Conservation (phyloP, 2,888 invertebrate genomes). For the Epirrhoe alternata region DNA sequence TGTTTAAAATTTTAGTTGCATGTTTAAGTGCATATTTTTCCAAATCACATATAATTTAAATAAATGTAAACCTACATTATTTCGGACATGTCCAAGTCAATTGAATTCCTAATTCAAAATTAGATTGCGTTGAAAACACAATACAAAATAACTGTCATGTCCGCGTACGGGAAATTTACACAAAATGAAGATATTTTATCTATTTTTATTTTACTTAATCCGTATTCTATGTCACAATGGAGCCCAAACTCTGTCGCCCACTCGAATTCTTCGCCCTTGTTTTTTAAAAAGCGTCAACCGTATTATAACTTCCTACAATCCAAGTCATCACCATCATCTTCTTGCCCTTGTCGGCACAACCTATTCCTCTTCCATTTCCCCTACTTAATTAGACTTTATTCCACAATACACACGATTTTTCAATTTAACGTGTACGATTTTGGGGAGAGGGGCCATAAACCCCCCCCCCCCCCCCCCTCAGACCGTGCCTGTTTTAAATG, state of each 20-base stretch:
- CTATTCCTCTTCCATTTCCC: no score
- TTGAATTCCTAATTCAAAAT: slow-evolving; percentile 9
- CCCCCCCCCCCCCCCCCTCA: no score
- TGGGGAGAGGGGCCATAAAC: no score
- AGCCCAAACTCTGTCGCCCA: slow-evolving; percentile 57
- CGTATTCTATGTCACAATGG: slow-evolving; percentile 41
- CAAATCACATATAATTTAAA: no score
- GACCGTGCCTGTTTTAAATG: no score
- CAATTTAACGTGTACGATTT: no score
- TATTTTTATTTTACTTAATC: slow-evolving; percentile 47
- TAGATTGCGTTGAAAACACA: slow-evolving; percentile 17
- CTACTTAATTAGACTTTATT: no score
- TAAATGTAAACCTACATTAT: not conserved
- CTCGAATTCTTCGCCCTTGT: slow-evolving; percentile 69
- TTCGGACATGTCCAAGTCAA: not conserved
- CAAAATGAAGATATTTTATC: slow-evolving; percentile 48
- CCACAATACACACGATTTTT: no score
- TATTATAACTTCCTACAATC: not conserved
- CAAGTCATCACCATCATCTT: no score
- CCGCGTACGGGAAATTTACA: slow-evolving; percentile 37
- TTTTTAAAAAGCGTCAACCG: not conserved
- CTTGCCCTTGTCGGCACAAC: no score
- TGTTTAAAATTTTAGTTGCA: no score
- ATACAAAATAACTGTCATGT: slow-evolving; percentile 19
- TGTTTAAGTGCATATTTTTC: no score